Conservation (phyloP, 1,140 invertebrate genomes). For the Triops cancriformis region DNA sequence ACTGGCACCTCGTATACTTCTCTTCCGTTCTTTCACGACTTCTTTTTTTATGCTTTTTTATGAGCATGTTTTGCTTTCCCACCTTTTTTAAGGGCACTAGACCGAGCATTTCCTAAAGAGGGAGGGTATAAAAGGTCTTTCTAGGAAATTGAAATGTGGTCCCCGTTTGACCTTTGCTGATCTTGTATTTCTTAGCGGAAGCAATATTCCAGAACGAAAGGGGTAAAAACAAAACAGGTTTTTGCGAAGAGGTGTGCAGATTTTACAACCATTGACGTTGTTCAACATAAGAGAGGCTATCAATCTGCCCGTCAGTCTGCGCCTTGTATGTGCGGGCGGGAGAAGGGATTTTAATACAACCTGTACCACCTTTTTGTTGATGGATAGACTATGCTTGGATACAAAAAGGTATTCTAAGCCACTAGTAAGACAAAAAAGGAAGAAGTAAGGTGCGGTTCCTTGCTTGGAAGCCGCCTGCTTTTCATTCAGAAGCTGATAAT, state of each 20-base stretch:
- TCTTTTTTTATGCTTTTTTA: no score
- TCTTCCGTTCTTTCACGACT: no score
- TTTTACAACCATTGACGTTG: conserved; percentile 6
- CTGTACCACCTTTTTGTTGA: background rate
- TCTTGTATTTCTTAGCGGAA: background rate
- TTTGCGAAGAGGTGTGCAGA: background rate
- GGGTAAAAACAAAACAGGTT: background rate
- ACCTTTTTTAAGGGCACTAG: background rate
- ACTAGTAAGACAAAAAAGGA: background rate
- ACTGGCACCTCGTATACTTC: background rate
- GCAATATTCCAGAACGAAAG: background rate
- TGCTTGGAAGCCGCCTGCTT: conserved; percentile 12
- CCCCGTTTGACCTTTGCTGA: no score
- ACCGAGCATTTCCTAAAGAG: background rate
- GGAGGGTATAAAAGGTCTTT: no score
- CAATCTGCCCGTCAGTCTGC: conserved; percentile 8
- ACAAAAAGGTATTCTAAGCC: background rate
- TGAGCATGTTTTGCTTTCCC: background rate
- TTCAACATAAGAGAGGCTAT: background rate
- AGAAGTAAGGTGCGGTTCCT: conserved; percentile 12
- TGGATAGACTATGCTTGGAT: background rate
- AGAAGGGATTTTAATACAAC: background rate
- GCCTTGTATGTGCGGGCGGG: background rate
- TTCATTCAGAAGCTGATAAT: conserved; percentile 11
- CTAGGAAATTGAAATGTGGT: no score